phyloP scores from a whole-genome alignment of 2,888 invertebrate species.

The Lacanobia oleracea region DNA sequence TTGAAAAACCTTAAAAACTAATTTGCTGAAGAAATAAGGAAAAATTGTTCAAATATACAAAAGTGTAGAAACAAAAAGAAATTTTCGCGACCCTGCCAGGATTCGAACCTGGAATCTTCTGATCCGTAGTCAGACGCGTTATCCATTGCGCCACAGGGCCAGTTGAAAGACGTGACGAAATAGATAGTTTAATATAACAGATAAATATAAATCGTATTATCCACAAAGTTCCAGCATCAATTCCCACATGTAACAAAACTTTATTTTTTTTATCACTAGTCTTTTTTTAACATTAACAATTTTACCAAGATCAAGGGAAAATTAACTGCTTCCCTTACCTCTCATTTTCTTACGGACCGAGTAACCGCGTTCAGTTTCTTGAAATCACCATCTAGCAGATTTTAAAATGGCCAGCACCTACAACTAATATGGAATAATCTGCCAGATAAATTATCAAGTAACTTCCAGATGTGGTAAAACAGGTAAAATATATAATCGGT shows the following conservation, averaged over 20 bases:
- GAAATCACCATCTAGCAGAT: no score
- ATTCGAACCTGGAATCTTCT: constrained; percentile 93
- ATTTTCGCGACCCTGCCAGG: constrained; percentile 90
- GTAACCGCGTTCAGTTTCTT: no score
- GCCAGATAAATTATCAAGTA: neutral
- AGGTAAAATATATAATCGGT: no score
- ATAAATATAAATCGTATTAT: neutral
- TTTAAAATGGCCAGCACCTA: no score
- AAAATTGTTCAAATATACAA: neutral
- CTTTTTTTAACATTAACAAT: no score
- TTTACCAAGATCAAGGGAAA: no score
- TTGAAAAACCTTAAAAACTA: neutral
- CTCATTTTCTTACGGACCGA: no score
- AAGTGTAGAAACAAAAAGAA: constrained; percentile 40
- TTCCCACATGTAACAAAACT: neutral
- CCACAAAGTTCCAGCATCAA: neutral
- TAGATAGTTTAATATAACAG: constrained; percentile 16
- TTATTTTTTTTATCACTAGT: no score
- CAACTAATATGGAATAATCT: neutral
- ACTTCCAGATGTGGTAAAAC: no score
- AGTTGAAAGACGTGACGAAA: constrained; percentile 29
- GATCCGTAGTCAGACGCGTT: constrained; percentile 94
- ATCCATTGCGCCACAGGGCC: constrained; percentile 93
- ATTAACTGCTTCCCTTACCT: no score
- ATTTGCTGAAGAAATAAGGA: neutral